Conservation (phyloP, 2,888 invertebrate species). For the Mimumesa dahlbomi region DNA sequence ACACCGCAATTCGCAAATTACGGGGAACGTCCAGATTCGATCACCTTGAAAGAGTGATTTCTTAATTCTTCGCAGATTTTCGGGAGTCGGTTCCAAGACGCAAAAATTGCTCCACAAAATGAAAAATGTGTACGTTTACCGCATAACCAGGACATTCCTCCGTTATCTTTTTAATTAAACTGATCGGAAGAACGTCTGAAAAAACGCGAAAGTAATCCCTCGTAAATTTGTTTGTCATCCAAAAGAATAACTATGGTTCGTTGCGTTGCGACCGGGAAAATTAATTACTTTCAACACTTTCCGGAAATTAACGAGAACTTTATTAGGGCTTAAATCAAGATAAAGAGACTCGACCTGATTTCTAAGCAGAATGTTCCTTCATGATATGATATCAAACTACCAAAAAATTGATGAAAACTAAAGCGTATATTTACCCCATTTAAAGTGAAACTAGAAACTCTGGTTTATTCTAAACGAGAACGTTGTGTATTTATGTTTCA, state of each 20-base stretch:
- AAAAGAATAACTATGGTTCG: conserved; percentile 10
- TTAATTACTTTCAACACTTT: conserved; percentile 20
- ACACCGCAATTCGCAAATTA: too few species aligned
- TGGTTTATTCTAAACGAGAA: too few species aligned
- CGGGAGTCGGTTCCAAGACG: too few species aligned
- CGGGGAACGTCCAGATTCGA: too few species aligned
- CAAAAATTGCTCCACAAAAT: conserved; percentile 1
- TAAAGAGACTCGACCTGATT: conserved; percentile 9
- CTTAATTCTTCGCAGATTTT: too few species aligned
- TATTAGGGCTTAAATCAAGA: conserved; percentile 3
- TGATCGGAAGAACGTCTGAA: too few species aligned
- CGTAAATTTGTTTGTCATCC: neutral
- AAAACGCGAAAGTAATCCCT: neutral
- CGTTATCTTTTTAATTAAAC: neutral
- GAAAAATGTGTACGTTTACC: conserved; percentile 14
- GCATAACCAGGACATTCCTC: conserved; percentile 9
- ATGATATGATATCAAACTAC: too few species aligned
- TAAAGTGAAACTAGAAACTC: too few species aligned
- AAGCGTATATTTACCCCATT: neutral
- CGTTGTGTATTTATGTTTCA: conserved; percentile 45
- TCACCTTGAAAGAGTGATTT: too few species aligned
- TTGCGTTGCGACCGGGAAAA: conserved; percentile 19
- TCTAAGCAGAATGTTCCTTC: neutral
- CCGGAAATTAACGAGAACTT: too few species aligned
- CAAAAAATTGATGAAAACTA: neutral